phyloP scores from a whole-genome alignment of 2,888 invertebrate species.

The Chrysolina haemoptera region DNA sequence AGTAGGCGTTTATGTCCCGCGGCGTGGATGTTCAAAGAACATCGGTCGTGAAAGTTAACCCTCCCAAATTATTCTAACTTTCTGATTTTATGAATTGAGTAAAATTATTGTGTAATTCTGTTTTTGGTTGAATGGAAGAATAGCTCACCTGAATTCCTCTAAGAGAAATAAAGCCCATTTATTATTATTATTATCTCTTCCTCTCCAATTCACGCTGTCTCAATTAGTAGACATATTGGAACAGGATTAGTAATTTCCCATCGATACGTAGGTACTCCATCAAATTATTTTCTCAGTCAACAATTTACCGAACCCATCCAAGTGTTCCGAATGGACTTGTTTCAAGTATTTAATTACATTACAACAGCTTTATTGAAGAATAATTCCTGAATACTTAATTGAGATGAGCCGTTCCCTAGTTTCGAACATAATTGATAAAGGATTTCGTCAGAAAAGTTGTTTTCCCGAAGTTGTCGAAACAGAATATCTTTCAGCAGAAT shows the following conservation, averaged over 20 bases:
- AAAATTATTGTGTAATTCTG: too few species aligned
- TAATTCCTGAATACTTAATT: slow-evolving; percentile 39
- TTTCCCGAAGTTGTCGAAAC: slow-evolving; percentile 21
- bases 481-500: background rate
- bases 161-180: too few species aligned
- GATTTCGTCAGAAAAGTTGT: slow-evolving; percentile 35
- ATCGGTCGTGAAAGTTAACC: too few species aligned
- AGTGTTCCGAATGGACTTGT: background rate
- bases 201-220: background rate
- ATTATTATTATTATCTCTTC: too few species aligned
- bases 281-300: background rate
- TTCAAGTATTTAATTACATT: slow-evolving; percentile 22
- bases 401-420: slow-evolving; percentile 37
- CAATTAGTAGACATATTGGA: too few species aligned
- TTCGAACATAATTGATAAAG: slow-evolving; percentile 35
- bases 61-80: too few species aligned
- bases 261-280: background rate
- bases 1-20: too few species aligned
- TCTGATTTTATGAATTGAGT: too few species aligned
- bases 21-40: too few species aligned
- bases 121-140: too few species aligned
- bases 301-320: background rate
- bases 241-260: background rate
- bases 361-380: slow-evolving; percentile 23
- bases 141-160: too few species aligned